phyloP scores from a whole-genome alignment of 1,140 invertebrate genomes.

The Linepithema humile region DNA sequence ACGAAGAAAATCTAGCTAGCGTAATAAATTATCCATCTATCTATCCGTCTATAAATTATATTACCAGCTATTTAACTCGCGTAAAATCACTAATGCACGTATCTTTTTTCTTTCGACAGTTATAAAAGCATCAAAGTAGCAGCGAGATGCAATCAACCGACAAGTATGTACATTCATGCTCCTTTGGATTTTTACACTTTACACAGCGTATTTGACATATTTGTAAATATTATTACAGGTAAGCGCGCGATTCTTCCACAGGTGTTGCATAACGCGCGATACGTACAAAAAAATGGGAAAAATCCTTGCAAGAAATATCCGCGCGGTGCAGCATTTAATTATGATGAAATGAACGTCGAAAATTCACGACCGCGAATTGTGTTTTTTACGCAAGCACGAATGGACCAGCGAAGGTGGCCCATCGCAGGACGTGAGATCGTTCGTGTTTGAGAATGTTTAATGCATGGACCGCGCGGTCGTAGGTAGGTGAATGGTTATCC shows the following conservation, averaged over 20 bases:
- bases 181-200: conserved; percentile 18
- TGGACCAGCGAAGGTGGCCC: conserved; percentile 14
- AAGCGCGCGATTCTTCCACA: neutral
- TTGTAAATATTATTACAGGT: neutral
- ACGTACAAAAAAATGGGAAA: neutral
- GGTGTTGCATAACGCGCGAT: neutral
- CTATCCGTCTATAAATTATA: neutral
- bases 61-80: neutral
- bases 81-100: neutral
- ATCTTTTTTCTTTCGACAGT: conserved; percentile 9
- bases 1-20: conserved; percentile 1
- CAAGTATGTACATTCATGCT: neutral
- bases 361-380: conserved; percentile 26
- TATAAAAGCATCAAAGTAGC: neutral
- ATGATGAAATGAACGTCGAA: neutral
- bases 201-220: neutral
- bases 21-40: neutral
- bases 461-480: conserved; percentile 65
- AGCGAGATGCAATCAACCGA: neutral
- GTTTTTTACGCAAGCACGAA: neutral
- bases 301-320: neutral
- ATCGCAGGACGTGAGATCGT: conserved; percentile 29
- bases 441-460: conserved; percentile 74
- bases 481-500: conserved; percentile 59
- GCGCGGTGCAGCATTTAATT: conserved; percentile 16